A percentile compares a stretch with the other conserved stretches of the same genome.
Conservation (phyloP, 1,140 invertebrate species). For the Octopus sinensis region DNA sequence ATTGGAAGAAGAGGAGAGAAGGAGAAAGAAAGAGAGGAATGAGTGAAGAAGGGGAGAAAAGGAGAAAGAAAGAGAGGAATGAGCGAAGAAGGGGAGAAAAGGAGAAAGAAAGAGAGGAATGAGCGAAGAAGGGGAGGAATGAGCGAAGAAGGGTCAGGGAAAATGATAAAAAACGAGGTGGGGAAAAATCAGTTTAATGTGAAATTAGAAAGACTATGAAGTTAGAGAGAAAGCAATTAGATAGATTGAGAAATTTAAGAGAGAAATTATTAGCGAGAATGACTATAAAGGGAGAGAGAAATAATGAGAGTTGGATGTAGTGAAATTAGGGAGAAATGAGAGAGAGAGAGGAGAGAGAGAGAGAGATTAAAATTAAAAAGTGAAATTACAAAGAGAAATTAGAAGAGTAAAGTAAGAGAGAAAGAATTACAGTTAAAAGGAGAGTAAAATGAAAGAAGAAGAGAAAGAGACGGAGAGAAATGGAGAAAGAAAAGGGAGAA, state of each 20-base stretch:
- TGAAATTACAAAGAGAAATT: background rate
- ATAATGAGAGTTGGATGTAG: no score
- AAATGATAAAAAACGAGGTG: background rate
- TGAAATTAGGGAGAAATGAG: background rate
- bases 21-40: background rate
- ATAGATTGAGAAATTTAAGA: no score
- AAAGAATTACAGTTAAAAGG: background rate
- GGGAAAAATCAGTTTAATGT: background rate
- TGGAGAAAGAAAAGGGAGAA: background rate
- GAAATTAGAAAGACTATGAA: no score
- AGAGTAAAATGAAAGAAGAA: background rate
- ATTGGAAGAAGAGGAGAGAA: background rate
- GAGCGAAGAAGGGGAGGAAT: background rate
- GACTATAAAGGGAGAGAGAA: background rate
- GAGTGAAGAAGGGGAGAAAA: background rate
- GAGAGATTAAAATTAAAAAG: background rate
- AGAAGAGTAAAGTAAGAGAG: background rate
- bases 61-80: background rate
- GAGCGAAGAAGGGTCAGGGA: background rate
- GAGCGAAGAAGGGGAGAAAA: background rate
- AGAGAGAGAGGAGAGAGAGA: background rate
- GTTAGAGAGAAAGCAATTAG: no score
- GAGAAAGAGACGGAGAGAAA: background rate
- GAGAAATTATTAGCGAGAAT: no score
- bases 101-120: background rate